Evolutionary conservation across 2,888 invertebrate genomes (phyloP).

Genomic region (Tribolium freemani): DNA sequence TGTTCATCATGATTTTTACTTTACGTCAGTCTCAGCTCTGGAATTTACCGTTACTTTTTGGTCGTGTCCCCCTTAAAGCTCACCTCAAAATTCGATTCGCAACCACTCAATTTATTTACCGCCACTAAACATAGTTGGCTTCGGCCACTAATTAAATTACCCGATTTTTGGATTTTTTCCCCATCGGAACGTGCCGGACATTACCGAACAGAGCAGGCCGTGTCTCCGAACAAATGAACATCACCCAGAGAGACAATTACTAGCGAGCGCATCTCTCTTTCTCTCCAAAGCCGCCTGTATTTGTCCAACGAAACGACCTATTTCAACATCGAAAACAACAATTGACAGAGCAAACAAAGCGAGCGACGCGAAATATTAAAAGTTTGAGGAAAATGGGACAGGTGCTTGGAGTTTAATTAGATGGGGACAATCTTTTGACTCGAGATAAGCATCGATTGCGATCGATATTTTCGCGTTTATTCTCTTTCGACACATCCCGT

Average conservation of each 20-base stretch:
- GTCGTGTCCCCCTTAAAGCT: too few relatives aligned
- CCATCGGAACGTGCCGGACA: constrained; percentile 37
- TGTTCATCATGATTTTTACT: too few relatives aligned
- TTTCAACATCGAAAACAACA: constrained; percentile 29
- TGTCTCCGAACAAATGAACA: constrained; percentile 33
- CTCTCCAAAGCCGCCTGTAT: constrained; percentile 2
- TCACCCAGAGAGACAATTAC: constrained; percentile 22
- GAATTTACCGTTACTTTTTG: too few relatives aligned
- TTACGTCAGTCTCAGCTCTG: too few relatives aligned
- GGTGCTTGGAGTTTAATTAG: too few relatives aligned
- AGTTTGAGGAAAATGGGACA: not conserved
- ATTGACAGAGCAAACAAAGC: constrained; percentile 31
- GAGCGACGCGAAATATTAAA: constrained; percentile 25
- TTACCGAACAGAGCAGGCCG: constrained; percentile 32
- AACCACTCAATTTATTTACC: constrained; percentile 21
- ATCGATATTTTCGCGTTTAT: too few relatives aligned
- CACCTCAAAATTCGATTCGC: constrained; percentile 1
- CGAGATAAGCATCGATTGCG: too few relatives aligned
- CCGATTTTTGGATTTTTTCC: not conserved
- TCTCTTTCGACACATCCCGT: too few relatives aligned
- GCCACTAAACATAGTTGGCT: constrained; percentile 3
- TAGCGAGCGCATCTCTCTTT: constrained; percentile 20
- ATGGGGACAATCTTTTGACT: too few relatives aligned
- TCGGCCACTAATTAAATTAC: constrained; percentile 8
- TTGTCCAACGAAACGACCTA: constrained; percentile 11